phyloP scores from a whole-genome alignment of 2,888 invertebrate genomes.

The Chymomyza caudatula region DNA sequence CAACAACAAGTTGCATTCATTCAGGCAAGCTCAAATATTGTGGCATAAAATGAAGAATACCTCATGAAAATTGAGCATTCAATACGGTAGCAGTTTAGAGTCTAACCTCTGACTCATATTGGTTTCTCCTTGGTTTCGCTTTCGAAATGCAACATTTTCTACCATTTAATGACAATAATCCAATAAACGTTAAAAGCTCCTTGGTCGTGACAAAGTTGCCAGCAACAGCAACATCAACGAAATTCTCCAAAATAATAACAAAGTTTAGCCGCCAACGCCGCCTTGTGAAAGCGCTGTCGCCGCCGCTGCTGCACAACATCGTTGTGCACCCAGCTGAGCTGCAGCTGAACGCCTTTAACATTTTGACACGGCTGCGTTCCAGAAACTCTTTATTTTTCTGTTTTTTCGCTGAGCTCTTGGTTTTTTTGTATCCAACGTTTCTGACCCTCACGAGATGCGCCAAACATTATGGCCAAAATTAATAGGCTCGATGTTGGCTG shows the following conservation, averaged over 20 bases:
- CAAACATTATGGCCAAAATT: slow-evolving; percentile 39
- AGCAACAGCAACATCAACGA: slow-evolving; percentile 40
- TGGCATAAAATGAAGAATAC: no score
- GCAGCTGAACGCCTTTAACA: slow-evolving; percentile 48
- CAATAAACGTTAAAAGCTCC: slow-evolving; percentile 62
- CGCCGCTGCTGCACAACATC: background rate
- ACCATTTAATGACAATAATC: slow-evolving; percentile 69
- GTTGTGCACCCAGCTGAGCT: slow-evolving; percentile 24
- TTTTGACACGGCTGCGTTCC: slow-evolving; percentile 67
- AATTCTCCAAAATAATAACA: background rate
- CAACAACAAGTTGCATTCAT: background rate
- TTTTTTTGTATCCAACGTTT: background rate
- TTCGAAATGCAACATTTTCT: slow-evolving; percentile 42
- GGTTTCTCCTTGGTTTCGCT: slow-evolving; percentile 60
- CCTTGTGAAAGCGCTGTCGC: slow-evolving; percentile 1
- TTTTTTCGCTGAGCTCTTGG: background rate
- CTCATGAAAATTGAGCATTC: slow-evolving; percentile 12
- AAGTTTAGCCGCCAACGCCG: slow-evolving; percentile 19
- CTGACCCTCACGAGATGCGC: background rate
- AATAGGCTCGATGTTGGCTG: slow-evolving; percentile 53
- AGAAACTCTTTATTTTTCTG: slow-evolving; percentile 22
- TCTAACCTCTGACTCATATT: slow-evolving; percentile 55
- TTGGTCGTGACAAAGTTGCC: slow-evolving; percentile 65
- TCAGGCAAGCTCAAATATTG: background rate
- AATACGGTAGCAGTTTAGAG: slow-evolving; percentile 50